A percentile compares a stretch with the other conserved stretches of the same genome.
These are phyloP conservation scores for Rhagologus leucostigma DNA, from an alignment of 2,113 vertebrate species.

Conservation along the genomic window DNA sequence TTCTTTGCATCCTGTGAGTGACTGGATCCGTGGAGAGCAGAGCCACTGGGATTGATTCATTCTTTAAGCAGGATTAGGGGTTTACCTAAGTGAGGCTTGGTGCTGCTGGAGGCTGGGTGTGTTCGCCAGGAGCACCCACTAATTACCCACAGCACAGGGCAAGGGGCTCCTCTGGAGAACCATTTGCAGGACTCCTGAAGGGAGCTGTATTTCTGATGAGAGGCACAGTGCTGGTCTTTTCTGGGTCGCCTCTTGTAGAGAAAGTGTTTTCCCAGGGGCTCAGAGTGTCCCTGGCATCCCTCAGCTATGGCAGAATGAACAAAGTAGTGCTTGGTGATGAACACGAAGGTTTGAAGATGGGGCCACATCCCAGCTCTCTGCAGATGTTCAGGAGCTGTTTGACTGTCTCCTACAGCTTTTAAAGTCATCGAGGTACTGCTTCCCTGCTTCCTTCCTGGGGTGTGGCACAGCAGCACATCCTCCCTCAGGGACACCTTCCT, in stretches of 20 bases:
- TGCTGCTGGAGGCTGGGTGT: background rate
- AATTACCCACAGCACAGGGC: background rate
- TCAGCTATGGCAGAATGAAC: background rate
- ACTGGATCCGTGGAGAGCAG: slow-evolving; percentile 11
- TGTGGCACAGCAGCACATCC: fast-evolving
- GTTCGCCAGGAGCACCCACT: background rate
- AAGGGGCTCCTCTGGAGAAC: background rate
- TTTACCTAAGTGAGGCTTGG: background rate
- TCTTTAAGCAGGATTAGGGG: background rate
- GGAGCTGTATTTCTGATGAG: background rate
- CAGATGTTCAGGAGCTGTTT: background rate
- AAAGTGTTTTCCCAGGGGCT: fast-evolving
- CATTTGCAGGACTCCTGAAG: background rate
- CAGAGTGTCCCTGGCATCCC: fast-evolving
- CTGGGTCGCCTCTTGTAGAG: background rate
- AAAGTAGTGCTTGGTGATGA: background rate
- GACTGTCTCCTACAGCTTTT: background rate
- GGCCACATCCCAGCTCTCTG: background rate
- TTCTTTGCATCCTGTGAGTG: slow-evolving; percentile 46
- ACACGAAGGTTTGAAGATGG: fast-evolving
- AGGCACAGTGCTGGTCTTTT: background rate
- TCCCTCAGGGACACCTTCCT: background rate
- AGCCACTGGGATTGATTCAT: slow-evolving; percentile 17
- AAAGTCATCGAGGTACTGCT: background rate
- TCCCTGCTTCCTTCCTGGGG: background rate